A percentile compares a stretch with the other conserved stretches of the same genome.
Evolutionary conservation across 2,113 vertebrate genomes (phyloP).

Genomic region (Butorides virescens): DNA sequence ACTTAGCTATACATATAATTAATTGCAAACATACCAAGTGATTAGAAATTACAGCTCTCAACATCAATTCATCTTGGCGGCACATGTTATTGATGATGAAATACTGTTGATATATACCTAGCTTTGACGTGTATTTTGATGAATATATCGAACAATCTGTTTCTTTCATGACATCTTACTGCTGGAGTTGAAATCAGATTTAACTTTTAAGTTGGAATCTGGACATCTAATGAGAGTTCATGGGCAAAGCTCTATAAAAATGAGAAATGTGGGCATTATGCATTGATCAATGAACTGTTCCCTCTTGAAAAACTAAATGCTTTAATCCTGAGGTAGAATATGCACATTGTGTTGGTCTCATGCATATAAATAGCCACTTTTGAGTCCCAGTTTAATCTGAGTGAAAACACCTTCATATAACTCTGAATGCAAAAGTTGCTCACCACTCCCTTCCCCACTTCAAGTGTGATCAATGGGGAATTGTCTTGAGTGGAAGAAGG

Average conservation of each 20-base stretch:
- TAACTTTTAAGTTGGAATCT: slow-evolving; percentile 28
- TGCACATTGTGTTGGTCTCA: slow-evolving; percentile 58
- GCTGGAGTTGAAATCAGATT: slow-evolving; percentile 16
- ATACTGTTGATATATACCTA: not conserved
- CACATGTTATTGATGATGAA: not conserved
- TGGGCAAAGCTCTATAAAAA: slow-evolving; percentile 40
- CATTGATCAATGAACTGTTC: slow-evolving; percentile 42
- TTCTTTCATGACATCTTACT: not conserved
- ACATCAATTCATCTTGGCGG: not conserved
- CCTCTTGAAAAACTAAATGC: slow-evolving; percentile 50
- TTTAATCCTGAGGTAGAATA: slow-evolving; percentile 70
- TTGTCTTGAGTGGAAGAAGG: not conserved
- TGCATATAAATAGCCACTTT: slow-evolving; percentile 51
- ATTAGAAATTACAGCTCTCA: not conserved
- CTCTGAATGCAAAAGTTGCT: not conserved
- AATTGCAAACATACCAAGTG: not conserved
- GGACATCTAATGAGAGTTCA: slow-evolving; percentile 40
- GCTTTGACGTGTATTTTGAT: not conserved
- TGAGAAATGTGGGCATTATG: slow-evolving; percentile 34
- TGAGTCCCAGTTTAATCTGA: slow-evolving; percentile 25
- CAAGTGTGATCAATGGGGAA: not conserved
- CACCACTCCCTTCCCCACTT: not conserved
- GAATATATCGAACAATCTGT: not conserved
- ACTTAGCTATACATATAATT: not conserved
- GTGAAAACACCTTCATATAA: not conserved